Conservation (phyloP, 2,797 vertebrate genomes). For the Pseudotriccus pelzelni region DNA sequence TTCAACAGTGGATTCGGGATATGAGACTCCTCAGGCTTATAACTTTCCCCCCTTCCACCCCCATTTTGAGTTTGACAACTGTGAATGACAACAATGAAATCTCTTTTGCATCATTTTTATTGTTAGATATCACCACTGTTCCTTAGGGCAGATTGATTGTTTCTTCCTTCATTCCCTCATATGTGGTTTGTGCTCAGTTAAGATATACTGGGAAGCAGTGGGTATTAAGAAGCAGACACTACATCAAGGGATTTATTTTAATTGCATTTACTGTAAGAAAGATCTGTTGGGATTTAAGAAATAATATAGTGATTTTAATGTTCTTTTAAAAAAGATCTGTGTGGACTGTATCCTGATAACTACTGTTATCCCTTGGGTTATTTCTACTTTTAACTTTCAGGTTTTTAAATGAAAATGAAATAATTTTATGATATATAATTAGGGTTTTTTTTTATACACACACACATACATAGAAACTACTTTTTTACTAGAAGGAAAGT, state of each 20-base stretch:
- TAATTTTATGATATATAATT: not conserved
- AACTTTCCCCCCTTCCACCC: rapidly evolving
- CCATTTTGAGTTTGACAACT: not conserved
- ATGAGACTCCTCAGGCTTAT: not conserved
- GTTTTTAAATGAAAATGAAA: constrained; percentile 39
- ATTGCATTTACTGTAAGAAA: constrained; percentile 54
- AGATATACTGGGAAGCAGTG: not conserved
- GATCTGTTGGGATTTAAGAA: constrained; percentile 28
- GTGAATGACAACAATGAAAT: not conserved
- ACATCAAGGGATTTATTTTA: constrained; percentile 45
- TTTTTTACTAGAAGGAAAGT: not conserved
- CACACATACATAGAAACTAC: not conserved
- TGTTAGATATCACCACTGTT: not conserved
- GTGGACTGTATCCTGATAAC: constrained; percentile 1
- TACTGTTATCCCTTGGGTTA: constrained; percentile 5
- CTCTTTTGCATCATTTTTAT: constrained; percentile 4
- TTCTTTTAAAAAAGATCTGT: not conserved
- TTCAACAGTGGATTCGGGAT: not conserved
- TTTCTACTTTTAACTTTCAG: constrained; percentile 1
- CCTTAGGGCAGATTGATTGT: not conserved
- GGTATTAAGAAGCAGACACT: constrained; percentile 35
- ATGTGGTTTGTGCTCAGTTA: not conserved
- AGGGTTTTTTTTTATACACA: not conserved
- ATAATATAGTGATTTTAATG: constrained; percentile 5
- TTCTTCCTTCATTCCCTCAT: not conserved